Percentiles rank a stretch among this genome's conserved stretches.
These are phyloP conservation scores for Epirrhoe alternata DNA, from an alignment of 2,888 invertebrate species.

Conservation along the genomic window DNA sequence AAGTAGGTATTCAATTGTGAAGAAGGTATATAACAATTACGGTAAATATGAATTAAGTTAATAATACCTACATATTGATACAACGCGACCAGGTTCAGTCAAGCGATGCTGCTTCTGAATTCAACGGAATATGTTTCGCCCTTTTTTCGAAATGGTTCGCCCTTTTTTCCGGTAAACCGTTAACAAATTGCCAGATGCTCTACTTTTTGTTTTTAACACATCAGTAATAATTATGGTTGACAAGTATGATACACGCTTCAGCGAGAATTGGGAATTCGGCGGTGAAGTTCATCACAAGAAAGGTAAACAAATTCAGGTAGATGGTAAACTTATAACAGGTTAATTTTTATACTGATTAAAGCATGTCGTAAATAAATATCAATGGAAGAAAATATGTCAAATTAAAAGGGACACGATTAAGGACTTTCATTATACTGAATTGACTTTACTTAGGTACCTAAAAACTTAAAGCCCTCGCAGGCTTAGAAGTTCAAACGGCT, in stretches of 20 bases:
- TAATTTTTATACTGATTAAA: not conserved
- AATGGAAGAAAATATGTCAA: no score
- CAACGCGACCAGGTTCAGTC: conserved; percentile 59
- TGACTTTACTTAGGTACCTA: no score
- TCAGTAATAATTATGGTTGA: conserved; percentile 70
- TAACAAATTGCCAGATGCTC: conserved; percentile 77
- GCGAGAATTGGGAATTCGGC: conserved; percentile 62
- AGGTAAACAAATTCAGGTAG: conserved; percentile 39
- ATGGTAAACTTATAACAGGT: not conserved
- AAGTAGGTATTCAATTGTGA: no score
- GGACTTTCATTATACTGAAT: no score
- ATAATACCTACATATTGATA: conserved; percentile 26
- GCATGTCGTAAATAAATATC: no score
- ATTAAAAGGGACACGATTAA: no score
- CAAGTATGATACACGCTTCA: conserved; percentile 67
- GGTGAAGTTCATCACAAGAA: conserved; percentile 43
- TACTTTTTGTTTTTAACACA: conserved; percentile 74
- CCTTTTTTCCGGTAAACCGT: conserved; percentile 74
- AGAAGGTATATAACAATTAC: not conserved
- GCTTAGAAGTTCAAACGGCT: no score
- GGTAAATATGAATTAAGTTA: not conserved
- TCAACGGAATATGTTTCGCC: conserved; percentile 66
- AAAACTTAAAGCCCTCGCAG: no score
- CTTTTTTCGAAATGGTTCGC: conserved; percentile 67
- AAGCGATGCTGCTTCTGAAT: conserved; percentile 80